phyloP scores from a whole-genome alignment of 2,888 invertebrate species.

The Drosophila glabriapex region DNA sequence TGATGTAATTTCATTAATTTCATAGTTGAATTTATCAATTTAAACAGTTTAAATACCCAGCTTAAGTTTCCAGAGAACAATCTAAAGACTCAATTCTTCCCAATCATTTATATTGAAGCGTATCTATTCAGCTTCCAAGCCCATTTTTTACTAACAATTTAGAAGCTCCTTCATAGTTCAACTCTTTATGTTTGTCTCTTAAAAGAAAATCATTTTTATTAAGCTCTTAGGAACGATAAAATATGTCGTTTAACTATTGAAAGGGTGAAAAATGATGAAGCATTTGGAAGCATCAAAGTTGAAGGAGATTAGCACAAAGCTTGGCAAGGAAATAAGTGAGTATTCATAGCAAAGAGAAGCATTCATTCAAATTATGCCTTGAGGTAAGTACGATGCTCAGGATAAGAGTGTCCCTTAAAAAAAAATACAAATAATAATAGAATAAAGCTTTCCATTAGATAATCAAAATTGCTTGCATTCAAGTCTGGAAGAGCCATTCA shows the following conservation, averaged over 20 bases:
- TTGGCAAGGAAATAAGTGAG: neutral
- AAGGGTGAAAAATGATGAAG: neutral
- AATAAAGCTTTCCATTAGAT: conserved; percentile 26
- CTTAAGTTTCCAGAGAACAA: neutral
- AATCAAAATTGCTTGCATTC: conserved; percentile 37
- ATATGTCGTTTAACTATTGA: conserved; percentile 5
- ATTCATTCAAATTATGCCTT: conserved; percentile 31
- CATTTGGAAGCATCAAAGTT: conserved; percentile 4
- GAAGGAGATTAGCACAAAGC: conserved; percentile 16
- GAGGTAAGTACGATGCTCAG: conserved; percentile 19
- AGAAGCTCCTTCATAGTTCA: neutral
- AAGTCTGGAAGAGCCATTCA: conserved; percentile 39
- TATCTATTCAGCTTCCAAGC: neutral
- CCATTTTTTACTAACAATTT: neutral
- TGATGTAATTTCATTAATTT: neutral
- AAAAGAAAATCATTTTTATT: neutral
- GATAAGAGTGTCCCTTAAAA: conserved; percentile 12
- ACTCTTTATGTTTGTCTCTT: neutral
- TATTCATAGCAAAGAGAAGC: conserved; percentile 12
- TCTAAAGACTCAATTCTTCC: neutral
- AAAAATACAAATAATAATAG: neutral
- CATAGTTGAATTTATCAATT: neutral
- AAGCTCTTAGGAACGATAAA: neutral
- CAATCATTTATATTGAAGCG: neutral
- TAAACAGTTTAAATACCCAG: neutral